These are phyloP conservation scores for Phoebastria nigripes DNA, from an alignment of 2,797 vertebrate species.

Conservation along the genomic window DNA sequence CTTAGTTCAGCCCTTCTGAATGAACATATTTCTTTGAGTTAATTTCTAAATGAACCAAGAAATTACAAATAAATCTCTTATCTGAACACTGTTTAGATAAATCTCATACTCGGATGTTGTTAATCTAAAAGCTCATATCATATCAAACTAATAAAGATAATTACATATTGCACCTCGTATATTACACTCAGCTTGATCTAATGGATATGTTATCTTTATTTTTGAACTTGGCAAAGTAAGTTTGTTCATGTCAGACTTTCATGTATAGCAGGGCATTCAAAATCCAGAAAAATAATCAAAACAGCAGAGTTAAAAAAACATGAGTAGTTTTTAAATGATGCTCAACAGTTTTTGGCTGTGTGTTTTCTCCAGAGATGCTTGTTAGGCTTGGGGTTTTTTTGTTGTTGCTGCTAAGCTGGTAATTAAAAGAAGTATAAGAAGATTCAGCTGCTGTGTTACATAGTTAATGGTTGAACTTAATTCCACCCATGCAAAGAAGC, in stretches of 20 bases:
- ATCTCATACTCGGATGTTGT: background rate
- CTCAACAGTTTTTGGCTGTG: background rate
- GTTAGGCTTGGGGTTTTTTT: background rate
- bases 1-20: background rate
- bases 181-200: background rate
- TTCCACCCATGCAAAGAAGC: background rate
- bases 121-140: background rate
- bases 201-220: background rate
- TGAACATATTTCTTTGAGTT: background rate
- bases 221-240: background rate
- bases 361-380: background rate
- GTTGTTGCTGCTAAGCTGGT: background rate
- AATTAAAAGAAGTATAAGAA: background rate
- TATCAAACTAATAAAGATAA: background rate
- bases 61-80: background rate
- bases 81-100: background rate
- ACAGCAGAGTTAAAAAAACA: background rate
- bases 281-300: background rate
- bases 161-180: background rate
- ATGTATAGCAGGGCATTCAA: background rate
- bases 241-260: background rate
- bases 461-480: background rate
- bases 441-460: background rate
- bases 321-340: background rate
- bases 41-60: conserved; percentile 21